Percentiles rank a stretch among this genome's conserved stretches.
phyloP scores from a whole-genome alignment of 2,888 invertebrate species.

The Nephrotoma guestfalica region DNA sequence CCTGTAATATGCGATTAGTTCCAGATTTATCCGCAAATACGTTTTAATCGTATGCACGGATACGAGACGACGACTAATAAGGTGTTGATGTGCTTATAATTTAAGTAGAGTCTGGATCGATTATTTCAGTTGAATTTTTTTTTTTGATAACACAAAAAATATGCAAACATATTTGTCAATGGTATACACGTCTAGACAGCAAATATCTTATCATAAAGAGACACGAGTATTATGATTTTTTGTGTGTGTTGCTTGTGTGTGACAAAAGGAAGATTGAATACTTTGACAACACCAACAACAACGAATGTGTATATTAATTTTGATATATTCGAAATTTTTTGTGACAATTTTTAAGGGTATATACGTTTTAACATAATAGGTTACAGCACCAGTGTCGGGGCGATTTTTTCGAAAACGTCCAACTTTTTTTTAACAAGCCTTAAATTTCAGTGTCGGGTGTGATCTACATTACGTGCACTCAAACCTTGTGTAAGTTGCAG shows the following conservation, averaged over 20 bases:
- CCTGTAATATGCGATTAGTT: not conserved
- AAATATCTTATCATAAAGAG: not conserved
- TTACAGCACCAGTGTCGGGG: too few species aligned
- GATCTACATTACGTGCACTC: too few species aligned
- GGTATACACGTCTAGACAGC: not conserved
- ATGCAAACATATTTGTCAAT: not conserved
- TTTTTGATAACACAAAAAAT: not conserved
- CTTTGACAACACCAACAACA: too few species aligned
- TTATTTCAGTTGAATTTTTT: not conserved
- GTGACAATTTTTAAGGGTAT: too few species aligned
- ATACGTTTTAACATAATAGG: too few species aligned
- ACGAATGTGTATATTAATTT: too few species aligned
- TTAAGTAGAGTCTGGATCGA: not conserved
- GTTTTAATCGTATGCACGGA: not conserved
- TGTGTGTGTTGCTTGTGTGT: not conserved
- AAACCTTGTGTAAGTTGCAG: too few species aligned
- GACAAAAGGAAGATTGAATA: not conserved
- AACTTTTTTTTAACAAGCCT: too few species aligned
- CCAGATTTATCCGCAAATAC: not conserved
- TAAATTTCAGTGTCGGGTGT: too few species aligned
- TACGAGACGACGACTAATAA: not conserved
- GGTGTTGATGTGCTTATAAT: not conserved
- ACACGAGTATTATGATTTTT: not conserved
- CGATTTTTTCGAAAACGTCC: too few species aligned
- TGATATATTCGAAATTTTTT: too few species aligned